These are phyloP conservation scores for Paedocypris micromegethes DNA, from an alignment of 2,797 vertebrate genomes.

Conservation along the genomic window DNA sequence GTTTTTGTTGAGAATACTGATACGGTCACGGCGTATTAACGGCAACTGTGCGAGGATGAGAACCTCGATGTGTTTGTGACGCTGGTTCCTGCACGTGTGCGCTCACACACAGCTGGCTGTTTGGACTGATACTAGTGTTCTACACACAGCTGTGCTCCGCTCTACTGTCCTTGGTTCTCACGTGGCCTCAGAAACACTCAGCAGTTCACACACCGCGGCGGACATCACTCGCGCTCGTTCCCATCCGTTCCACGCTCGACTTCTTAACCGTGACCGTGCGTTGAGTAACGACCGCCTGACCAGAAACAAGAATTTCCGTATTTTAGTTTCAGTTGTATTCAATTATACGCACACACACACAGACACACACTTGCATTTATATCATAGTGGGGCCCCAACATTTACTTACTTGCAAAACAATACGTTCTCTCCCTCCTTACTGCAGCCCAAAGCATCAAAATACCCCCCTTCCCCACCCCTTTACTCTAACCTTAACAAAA, in stretches of 20 bases:
- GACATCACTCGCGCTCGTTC: neutral
- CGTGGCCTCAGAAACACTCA: conserved; percentile 4
- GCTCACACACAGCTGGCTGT: conserved; percentile 21
- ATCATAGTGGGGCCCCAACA: too few relatives aligned
- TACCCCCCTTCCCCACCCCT: too few relatives aligned
- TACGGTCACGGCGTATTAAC: conserved; percentile 13
- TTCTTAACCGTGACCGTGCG: too few relatives aligned
- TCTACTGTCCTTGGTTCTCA: conserved; percentile 21
- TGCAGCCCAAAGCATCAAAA: too few relatives aligned
- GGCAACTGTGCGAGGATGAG: conserved; percentile 1
- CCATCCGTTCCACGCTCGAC: too few relatives aligned
- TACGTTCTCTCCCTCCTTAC: too few relatives aligned
- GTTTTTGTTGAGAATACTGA: conserved; percentile 8
- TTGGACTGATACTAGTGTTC: conserved; percentile 14
- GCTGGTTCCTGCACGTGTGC: conserved; percentile 2
- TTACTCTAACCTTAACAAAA: too few relatives aligned
- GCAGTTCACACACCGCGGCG: conserved; percentile 8
- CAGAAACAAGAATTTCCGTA: neutral
- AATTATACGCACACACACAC: too few relatives aligned
- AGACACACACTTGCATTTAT: too few relatives aligned
- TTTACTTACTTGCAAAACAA: too few relatives aligned
- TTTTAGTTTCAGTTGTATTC: neutral
- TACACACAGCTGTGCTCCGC: conserved; percentile 26
- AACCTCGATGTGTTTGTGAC: conserved; percentile 7
- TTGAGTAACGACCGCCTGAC: neutral